phyloP scores from a whole-genome alignment of 1,140 invertebrate genomes.

The Cydia amplana region DNA sequence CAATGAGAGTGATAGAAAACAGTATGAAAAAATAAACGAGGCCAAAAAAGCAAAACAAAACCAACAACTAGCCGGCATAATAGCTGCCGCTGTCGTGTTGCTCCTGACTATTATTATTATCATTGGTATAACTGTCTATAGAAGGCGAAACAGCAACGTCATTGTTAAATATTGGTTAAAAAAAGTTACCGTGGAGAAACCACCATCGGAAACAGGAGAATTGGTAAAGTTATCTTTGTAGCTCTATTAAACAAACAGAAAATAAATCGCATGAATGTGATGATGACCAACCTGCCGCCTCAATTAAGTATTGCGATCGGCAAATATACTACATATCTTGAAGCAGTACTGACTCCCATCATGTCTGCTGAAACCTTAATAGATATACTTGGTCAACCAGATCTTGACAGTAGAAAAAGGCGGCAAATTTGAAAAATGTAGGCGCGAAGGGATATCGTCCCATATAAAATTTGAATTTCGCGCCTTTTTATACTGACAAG shows the following conservation, averaged over 20 bases:
- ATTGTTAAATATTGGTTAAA: slow-evolving; percentile 93
- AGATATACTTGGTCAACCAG: too few relatives aligned
- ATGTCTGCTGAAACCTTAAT: too few relatives aligned
- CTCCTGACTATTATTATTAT: background rate
- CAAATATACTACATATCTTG: background rate
- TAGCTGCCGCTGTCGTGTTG: background rate
- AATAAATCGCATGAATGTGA: too few relatives aligned
- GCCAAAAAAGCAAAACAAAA: background rate
- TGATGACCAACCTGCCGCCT: too few relatives aligned
- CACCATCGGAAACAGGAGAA: slow-evolving; percentile 82
- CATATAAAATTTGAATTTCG: too few relatives aligned
- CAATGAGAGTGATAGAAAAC: background rate
- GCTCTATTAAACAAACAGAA: background rate
- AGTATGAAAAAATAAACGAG: background rate
- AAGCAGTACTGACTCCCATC: too few relatives aligned
- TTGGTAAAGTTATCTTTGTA: slow-evolving; percentile 75
- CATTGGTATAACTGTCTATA: slow-evolving; percentile 5
- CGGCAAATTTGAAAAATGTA: too few relatives aligned
- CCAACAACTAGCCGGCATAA: background rate
- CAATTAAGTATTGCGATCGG: background rate
- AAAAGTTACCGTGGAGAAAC: slow-evolving; percentile 93
- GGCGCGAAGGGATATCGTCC: too few relatives aligned
- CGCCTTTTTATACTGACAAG: too few relatives aligned
- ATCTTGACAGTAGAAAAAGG: too few relatives aligned
- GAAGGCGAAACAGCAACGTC: slow-evolving; percentile 56